Evolutionary conservation across 2,113 vertebrate species (phyloP).

Genomic region (Chionodraco myersi): DNA sequence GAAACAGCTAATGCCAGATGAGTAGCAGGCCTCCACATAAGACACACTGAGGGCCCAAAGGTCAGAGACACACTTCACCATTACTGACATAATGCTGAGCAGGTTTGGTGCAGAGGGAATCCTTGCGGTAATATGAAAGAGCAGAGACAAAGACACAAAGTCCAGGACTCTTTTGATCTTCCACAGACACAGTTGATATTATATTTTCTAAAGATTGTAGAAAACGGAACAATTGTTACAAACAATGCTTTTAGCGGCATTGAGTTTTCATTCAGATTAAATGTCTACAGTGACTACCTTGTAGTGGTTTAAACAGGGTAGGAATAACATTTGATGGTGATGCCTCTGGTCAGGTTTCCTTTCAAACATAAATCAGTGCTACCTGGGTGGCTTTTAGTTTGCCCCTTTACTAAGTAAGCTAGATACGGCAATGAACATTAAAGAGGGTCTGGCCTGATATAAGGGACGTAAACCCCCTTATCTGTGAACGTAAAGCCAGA

Average conservation of each 20-base stretch:
- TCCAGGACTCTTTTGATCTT: not conserved
- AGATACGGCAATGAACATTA: not conserved
- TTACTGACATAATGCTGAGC: conserved; percentile 39
- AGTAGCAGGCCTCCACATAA: conserved; percentile 53
- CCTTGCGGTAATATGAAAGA: conserved; percentile 20
- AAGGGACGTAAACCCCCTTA: conserved; percentile 25
- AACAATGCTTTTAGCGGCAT: not conserved
- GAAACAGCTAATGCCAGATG: conserved; percentile 54
- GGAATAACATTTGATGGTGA: not conserved
- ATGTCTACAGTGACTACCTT: not conserved
- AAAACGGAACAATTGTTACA: not conserved
- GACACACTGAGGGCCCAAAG: conserved; percentile 32
- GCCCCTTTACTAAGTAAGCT: not conserved
- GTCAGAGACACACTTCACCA: conserved; percentile 55
- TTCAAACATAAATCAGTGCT: not conserved
- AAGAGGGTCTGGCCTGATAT: conserved; percentile 5
- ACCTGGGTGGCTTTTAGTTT: not conserved
- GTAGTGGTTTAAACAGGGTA: not conserved
- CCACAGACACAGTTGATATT: not conserved
- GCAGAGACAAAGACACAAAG: conserved; percentile 8
- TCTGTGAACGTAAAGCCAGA: conserved; percentile 32
- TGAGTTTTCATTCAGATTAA: not conserved
- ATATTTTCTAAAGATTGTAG: not conserved
- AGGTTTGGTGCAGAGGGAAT: conserved; percentile 28
- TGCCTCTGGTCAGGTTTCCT: not conserved